Base-by-base conservation (phyloP, 2,888 invertebrate genomes). In the Harmothoe impar region DNA sequence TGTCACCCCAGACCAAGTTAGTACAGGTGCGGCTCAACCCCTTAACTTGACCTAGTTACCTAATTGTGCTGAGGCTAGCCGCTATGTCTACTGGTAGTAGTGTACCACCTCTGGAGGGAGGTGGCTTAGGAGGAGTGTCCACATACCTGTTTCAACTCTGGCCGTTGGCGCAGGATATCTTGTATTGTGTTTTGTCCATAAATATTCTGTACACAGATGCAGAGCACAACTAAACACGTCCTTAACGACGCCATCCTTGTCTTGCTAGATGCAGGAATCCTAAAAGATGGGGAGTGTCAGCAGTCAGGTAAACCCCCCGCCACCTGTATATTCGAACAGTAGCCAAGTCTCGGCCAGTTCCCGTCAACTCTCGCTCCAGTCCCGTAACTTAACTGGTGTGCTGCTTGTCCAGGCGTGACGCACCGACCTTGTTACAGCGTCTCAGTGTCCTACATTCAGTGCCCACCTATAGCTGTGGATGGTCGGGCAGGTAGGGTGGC, bases 21-120 rank as follows among this genome's bases (percentile, higher is more conserved):
- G 20, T 62, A n/a, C 62, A 62, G 62, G 62, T 62, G 62, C 3
- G n/a, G 62, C 62, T 20, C 23, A 62, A 15, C n/a, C 62, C 62
- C 62, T 62, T 62, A 62, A 62, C 62, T 62, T 72, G 72, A 72
- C 72, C 72, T 72, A 72, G 25, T 72, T 72, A 25, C 72, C 72
- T 72, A 72, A 29, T 72, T 72, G 72, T 29, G 25, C 7, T 72
- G 25, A 72, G 29, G 29, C 29, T 25, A 72, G 72, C 72, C 31
- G 25, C 72, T 72, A 15, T 72, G 20, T 20, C 62, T 62, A n/a
- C n/a, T n/a, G n/a, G n/a, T 62, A 12, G 25, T 1, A n/a, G 23
- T n/a, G 23, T 20, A 43, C 43, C 62, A 62, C 25, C 23, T 62
- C 10, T n/a, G 25, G 62, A n/a, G 62, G 43, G 43, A 43, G 43